A percentile compares a stretch with the other conserved stretches of the same genome.
phyloP scores from a whole-genome alignment of 1,140 invertebrate species.

The Cydia pomonella region DNA sequence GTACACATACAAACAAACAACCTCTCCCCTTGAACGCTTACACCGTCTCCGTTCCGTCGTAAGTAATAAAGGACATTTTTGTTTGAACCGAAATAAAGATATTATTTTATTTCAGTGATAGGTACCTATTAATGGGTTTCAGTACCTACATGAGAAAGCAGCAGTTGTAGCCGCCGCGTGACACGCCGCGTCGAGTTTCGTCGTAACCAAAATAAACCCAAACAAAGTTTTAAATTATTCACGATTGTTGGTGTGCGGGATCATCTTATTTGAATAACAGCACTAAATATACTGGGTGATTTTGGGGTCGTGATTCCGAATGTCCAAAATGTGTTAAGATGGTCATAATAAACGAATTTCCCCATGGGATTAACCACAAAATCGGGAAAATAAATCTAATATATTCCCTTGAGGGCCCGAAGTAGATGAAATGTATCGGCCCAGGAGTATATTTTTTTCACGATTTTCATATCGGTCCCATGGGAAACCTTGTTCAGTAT shows the following conservation, averaged over 20 bases:
- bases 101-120: background rate
- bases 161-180: background rate
- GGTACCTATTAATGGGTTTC: background rate
- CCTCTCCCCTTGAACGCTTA: background rate
- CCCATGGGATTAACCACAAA: too few species aligned
- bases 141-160: constrained; percentile 2
- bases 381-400: too few species aligned
- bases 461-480: too few species aligned
- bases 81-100: background rate
- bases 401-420: too few species aligned
- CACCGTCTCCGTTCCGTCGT: background rate
- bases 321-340: too few species aligned
- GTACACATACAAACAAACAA: background rate
- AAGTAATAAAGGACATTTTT: background rate
- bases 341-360: too few species aligned
- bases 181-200: background rate
- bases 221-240: constrained; percentile 30
- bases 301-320: too few species aligned
- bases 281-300: background rate
- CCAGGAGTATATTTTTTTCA: too few species aligned
- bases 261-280: constrained; percentile 27
- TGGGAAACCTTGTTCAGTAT: too few species aligned
- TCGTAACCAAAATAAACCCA: constrained; percentile 7
- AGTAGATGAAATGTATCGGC: too few species aligned
- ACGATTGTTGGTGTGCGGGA: constrained; percentile 8